Base-by-base conservation (phyloP, 2,113 vertebrate genomes). In the Pachypanchax playfairii region DNA sequence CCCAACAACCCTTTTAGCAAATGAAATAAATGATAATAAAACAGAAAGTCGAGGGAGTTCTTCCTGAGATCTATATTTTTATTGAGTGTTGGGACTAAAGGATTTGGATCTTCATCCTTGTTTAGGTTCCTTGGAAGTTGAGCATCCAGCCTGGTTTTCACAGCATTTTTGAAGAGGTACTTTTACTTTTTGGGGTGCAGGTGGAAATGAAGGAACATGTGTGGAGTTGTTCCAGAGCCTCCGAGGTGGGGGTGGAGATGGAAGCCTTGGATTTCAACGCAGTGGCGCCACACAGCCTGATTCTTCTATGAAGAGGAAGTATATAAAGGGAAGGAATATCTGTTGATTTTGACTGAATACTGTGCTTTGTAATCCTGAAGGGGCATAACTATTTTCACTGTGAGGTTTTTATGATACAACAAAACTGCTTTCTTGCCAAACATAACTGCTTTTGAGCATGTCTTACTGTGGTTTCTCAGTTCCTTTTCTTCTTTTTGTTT, bases 351-450 rank as follows among this genome's bases (percentile, higher is more conserved):
- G 89, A 91, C 91, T 93, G 86, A 91, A 92, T 89, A 91, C 92
- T 93, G 90, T 93, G 91, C 91, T 92, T 93, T 91, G 87, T 91
- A 88, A 90, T 91, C 83, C 87, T 89, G 84, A 89, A 90, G 90
- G 91, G 90, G 89, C 89, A 89, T 89, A 91, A 91, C 88, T 91
- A 87, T 91, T 93, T 92, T 92, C 92, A 92, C 92, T 93, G 91
- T 92, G 92, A 93, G 89, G 87, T 93, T 92, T 91, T 86, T 90
- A 91, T 83, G 88, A 91, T 85, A 88, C 84, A 82, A 85, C 86
- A 83, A 87, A 91, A 90, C 88, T 86, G 88, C 90, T 93, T 91
- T 93, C 87, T 91, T 92, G 90, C 90, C 90, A 91, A 93, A 92
- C 90, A 80, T 88, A 88, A 88, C 80, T 50, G 90, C 89, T 92